phyloP scores from a whole-genome alignment of 1,140 invertebrate genomes.

The Nasonia longicornis region DNA sequence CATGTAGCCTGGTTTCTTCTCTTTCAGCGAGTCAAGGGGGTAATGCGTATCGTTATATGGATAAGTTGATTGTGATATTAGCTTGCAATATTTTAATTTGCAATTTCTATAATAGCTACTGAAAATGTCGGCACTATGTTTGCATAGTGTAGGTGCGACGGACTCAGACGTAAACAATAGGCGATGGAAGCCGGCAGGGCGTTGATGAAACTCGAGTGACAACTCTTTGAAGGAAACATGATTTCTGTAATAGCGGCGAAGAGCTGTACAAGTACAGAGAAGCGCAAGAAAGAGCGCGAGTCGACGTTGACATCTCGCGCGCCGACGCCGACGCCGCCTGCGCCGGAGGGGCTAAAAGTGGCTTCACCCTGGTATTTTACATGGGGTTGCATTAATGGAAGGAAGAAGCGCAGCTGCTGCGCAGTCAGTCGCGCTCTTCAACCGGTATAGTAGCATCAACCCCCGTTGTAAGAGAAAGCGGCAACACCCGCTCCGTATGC shows the following conservation, averaged over 20 bases:
- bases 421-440: background rate
- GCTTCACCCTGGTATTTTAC: background rate
- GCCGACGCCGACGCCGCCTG: too few species aligned
- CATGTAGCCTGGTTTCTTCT: too few species aligned
- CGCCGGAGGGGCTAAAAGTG: background rate
- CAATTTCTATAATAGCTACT: too few species aligned
- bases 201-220: background rate
- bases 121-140: too few species aligned
- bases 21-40: too few species aligned
- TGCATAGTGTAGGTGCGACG: too few species aligned
- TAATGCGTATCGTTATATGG: too few species aligned
- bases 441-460: background rate
- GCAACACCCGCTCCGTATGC: background rate
- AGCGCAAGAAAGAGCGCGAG: background rate
- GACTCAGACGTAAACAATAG: background rate
- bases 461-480: background rate
- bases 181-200: background rate
- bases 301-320: background rate
- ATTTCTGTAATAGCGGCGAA: background rate
- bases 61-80: too few species aligned
- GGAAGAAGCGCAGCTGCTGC: background rate
- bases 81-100: too few species aligned
- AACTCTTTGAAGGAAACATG: background rate
- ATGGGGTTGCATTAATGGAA: slow-evolving; percentile 3
- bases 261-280: background rate